A percentile compares a stretch with the other conserved stretches of the same genome.
phyloP scores from a whole-genome alignment of 2,797 vertebrate genomes.

The Telmatherina bonti region DNA sequence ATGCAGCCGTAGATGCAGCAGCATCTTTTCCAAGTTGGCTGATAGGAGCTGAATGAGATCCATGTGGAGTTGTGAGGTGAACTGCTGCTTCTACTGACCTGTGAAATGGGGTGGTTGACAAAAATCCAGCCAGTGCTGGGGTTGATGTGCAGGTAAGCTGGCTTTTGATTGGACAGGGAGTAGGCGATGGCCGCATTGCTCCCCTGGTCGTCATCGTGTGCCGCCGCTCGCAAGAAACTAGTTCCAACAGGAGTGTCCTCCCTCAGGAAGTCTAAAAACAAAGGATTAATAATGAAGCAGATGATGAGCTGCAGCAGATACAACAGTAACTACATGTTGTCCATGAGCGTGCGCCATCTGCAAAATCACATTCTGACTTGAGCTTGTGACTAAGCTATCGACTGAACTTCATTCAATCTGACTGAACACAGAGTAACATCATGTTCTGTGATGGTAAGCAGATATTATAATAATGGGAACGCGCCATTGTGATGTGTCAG shows the following conservation, averaged over 20 bases:
- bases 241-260: constrained; percentile 89
- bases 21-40: background rate
- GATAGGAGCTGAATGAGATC: background rate
- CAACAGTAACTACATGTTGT: background rate
- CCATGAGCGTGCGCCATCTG: background rate
- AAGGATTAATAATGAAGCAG: constrained; percentile 3
- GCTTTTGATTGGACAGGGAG: constrained; percentile 84
- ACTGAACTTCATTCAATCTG: constrained; percentile 11
- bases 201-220: constrained; percentile 91
- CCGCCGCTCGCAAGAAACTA: constrained; percentile 88
- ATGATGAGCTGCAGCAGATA: background rate
- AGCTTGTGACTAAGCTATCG: background rate
- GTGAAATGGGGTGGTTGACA: constrained; percentile 86
- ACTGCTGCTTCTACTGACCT: constrained; percentile 76
- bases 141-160: constrained; percentile 90
- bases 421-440: constrained; percentile 13
- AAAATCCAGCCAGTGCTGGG: constrained; percentile 91
- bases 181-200: constrained; percentile 89
- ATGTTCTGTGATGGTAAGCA: constrained; percentile 54
- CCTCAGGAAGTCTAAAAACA: constrained; percentile 86
- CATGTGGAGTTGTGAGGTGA: background rate
- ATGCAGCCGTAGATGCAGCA: background rate
- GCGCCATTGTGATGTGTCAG: constrained; percentile 48
- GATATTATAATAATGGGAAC: constrained; percentile 53
- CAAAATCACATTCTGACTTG: background rate